Evolutionary conservation across 2,888 invertebrate genomes (phyloP), one percentile per base, ranked within the genome.

Genomic region (Nebria brevicollis): DNA sequence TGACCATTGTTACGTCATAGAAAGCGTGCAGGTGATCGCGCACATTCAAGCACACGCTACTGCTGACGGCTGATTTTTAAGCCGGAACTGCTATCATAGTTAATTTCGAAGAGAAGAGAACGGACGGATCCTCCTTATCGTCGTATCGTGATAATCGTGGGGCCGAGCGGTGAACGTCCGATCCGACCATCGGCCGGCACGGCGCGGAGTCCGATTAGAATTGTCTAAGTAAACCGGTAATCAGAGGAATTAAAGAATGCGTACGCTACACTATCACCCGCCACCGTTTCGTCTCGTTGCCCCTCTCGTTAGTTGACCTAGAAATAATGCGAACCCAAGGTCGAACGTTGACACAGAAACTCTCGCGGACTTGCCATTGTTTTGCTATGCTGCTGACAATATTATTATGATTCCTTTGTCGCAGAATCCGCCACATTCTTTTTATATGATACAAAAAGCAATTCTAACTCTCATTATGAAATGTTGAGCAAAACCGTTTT

Each of bases 331-430:
- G 79, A 79, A 81, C 81, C 81, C 81, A 81, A 81, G 81, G 81
- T 81, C 81, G 81, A 72, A 81, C 81, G 77, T 81, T 81, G 81
- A 81, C 81, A 81, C 77, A 81, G 72, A 77, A 81, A 81, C 15
- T 64, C 26, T 54, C 68, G 7, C 26, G 20, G 68, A 26, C 68
- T 68, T 68, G 68, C 68, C 20, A 8, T 6, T 26, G 68, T 8
- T 25, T 68, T 15, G 68, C 68, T 10, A 4, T 68, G 68, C 68
- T 68, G 0, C 15, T 25, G 68, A 25, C 26, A 68, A 34, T 4
- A 34, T 34, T 4, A 34, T 34, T 34, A 34, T 5, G 34, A 34
- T 34, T 34, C 34, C 34, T 34, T 34, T 34, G 34, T 34, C 34
- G 34, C 34, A 34, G 34, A 5, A 34, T 34, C 34, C 34, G 5